These are phyloP conservation scores for Cheiracanthium punctorium DNA, from an alignment of 2,888 invertebrate species.

Conservation along the genomic window DNA sequence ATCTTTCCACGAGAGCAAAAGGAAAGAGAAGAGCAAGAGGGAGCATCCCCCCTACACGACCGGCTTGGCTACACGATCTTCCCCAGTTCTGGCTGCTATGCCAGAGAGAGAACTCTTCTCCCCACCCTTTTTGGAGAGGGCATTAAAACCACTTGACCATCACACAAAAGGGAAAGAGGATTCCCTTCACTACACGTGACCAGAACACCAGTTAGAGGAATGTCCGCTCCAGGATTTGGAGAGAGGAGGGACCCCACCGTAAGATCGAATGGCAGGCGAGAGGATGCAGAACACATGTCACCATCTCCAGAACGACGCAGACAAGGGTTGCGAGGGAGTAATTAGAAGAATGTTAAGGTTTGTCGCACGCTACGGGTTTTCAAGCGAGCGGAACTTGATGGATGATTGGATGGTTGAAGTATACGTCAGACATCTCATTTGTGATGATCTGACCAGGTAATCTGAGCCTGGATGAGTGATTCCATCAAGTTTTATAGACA, in stretches of 20 bases:
- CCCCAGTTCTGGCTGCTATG: not conserved
- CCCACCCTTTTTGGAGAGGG: slow-evolving; percentile 35
- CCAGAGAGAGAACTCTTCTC: no score
- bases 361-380: not conserved
- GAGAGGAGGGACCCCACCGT: no score
- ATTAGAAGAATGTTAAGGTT: slow-evolving; percentile 6
- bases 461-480: no score
- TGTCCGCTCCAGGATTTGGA: slow-evolving; percentile 13
- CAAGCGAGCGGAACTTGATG: not conserved
- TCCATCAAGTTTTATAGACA: no score
- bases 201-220: slow-evolving; percentile 41
- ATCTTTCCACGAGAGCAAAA: not conserved
- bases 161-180: slow-evolving; percentile 47
- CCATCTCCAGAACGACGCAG: not conserved
- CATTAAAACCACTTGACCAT: slow-evolving; percentile 68
- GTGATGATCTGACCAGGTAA: no score
- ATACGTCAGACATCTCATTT: no score
- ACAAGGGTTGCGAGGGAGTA: not conserved
- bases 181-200: slow-evolving; percentile 57
- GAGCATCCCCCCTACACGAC: not conserved
- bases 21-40: not conserved
- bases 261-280: slow-evolving; percentile 1
- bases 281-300: not conserved
- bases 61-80: not conserved
- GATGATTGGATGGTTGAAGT: not conserved